phyloP scores from a whole-genome alignment of 2,797 vertebrate genomes.

The Cynodonichthys magdalenae region DNA sequence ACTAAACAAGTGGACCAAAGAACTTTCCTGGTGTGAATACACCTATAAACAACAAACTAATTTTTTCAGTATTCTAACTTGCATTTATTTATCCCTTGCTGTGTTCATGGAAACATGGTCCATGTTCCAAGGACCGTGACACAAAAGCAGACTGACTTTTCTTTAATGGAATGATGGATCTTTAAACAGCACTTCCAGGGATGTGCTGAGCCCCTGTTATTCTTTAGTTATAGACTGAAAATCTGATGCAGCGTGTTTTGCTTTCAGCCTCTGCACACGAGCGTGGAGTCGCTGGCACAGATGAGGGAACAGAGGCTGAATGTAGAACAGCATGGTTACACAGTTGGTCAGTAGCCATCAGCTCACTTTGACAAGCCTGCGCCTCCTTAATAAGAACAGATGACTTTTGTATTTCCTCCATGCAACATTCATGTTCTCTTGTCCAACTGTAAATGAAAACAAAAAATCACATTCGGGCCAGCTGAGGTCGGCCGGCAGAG shows the following conservation, averaged over 20 bases:
- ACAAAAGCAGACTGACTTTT: no score
- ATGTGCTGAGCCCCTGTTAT: slow-evolving; percentile 15
- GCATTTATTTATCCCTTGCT: no score
- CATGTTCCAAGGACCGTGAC: no score
- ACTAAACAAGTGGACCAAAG: no score
- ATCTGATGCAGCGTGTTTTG: slow-evolving; percentile 74
- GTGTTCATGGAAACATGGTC: no score
- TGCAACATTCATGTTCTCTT: slow-evolving; percentile 22
- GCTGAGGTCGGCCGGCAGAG: slow-evolving; percentile 38
- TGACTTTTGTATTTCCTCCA: slow-evolving; percentile 27
- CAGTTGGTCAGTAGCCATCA: slow-evolving; percentile 40
- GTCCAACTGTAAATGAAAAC: slow-evolving; percentile 14
- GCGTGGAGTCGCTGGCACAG: slow-evolving; percentile 32
- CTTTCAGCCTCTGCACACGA: slow-evolving; percentile 67
- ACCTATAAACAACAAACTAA: no score
- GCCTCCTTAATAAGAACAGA: slow-evolving; percentile 46
- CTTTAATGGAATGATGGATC: no score
- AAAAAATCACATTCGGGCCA: slow-evolving; percentile 8
- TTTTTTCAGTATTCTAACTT: no score
- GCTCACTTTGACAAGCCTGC: slow-evolving; percentile 34
- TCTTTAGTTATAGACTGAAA: background rate
- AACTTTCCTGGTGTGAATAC: no score
- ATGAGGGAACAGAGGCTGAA: slow-evolving; percentile 23
- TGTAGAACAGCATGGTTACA: slow-evolving; percentile 47
- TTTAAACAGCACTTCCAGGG: background rate